A percentile compares a stretch with the other conserved stretches of the same genome.
phyloP scores from a whole-genome alignment of 2,888 invertebrate genomes.

The Himalopsyche kuldschensis region DNA sequence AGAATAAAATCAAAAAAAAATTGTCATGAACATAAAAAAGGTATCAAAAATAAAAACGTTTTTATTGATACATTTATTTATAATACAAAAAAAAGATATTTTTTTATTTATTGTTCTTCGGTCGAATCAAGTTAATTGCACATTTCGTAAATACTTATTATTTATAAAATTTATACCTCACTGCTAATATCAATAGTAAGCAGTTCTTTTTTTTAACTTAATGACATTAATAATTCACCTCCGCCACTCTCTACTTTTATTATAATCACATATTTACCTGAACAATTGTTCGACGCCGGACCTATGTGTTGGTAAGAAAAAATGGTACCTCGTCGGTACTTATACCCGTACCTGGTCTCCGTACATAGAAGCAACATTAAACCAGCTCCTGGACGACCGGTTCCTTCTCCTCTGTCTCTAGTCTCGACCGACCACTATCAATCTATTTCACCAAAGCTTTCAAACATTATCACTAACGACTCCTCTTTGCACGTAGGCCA shows the following conservation, averaged over 20 bases:
- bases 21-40: too few species aligned
- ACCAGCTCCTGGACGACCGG: conserved; percentile 18
- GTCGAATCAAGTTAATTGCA: too few species aligned
- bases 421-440: conserved; percentile 12
- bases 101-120: too few species aligned
- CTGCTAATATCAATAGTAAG: too few species aligned
- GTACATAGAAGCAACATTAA: conserved; percentile 10
- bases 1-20: too few species aligned
- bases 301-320: background rate
- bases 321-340: background rate
- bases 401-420: conserved; percentile 14
- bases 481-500: too few species aligned
- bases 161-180: too few species aligned
- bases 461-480: background rate
- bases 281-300: conserved; percentile 13
- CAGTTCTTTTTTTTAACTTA: too few species aligned
- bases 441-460: conserved; percentile 2
- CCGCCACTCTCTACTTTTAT: conserved; percentile 21
- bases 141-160: too few species aligned
- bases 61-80: too few species aligned
- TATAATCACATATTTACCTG: conserved; percentile 32
- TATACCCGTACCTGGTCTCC: background rate
- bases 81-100: too few species aligned
- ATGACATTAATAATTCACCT: background rate
- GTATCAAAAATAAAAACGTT: too few species aligned